Base-by-base conservation (phyloP, 2,888 invertebrate genomes). In the Oeneis ivallda region DNA sequence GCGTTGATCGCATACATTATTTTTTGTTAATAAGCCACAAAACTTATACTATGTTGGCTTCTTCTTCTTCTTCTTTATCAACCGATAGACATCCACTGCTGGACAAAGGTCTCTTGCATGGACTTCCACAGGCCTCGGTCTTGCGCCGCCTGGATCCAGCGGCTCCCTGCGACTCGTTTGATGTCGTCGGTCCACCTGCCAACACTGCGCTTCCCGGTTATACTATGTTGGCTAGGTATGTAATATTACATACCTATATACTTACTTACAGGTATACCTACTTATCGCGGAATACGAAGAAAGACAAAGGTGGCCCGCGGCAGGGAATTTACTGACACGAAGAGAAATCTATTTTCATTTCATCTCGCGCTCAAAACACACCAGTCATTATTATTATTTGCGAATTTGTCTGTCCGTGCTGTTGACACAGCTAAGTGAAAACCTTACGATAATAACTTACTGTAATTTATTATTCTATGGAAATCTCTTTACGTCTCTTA, bases 311-410 rank as follows among this genome's bases (percentile, higher is more conserved):
- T 39, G 13, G 41, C 56, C 56, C 39, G 56, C 11, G 56, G 56
- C 56, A 41, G 41, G 56, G 17, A 56, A 19, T 56, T 41, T 17
- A 47, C 47, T 11, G 11, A 50, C 26, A 19, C 17, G 19, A 39
- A 13, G 56, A 56, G 56, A 56, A 56, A 56, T 41, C 56, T 41
- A 56, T 56, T 56, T 41, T 39, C 39, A 19, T 56, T 50, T 41
- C 41, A 41, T 39, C 41, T 34, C 32, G 13, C 37, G 15, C 8
- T 10, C 54, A 39, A 54, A 52, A 54, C 37, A 37, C 54, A 37
- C 37, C 1, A n/a, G 54, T 37, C 34, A 37, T 37, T 54, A 54
- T 37, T 54, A 54, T 52, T 52, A 52, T 37, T 17, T 37, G 54
- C 54, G 54, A 39, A 39, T 37, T 17, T 10, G 54, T 47, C 15